Conservation (phyloP, 1,140 invertebrate species). For the Lepidurus apus region DNA sequence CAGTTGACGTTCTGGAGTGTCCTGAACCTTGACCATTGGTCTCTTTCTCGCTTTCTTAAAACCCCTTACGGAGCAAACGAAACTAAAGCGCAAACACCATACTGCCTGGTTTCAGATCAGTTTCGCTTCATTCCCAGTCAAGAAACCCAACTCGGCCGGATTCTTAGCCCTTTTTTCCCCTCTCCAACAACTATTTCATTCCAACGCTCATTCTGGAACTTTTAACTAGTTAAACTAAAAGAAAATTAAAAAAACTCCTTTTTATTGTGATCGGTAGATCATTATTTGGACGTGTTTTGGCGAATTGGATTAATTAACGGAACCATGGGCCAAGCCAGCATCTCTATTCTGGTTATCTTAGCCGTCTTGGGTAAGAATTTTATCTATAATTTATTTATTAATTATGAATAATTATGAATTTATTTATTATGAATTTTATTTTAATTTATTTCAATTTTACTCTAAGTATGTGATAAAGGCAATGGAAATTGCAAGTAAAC, state of each 20-base stretch:
- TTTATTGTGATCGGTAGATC: no score
- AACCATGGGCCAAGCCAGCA: slow-evolving; percentile 7
- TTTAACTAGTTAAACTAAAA: background rate
- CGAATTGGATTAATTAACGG: background rate
- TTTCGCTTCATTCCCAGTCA: background rate
- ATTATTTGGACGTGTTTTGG: background rate
- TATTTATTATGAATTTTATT: no score
- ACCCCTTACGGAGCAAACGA: background rate
- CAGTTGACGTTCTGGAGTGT: background rate
- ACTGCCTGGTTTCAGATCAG: background rate
- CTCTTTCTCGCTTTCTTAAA: background rate
- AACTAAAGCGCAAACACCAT: background rate
- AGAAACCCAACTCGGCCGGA: background rate
- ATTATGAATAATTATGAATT: no score
- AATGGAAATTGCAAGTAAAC: no score
- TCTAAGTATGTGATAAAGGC: no score
- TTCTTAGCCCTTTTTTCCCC: background rate
- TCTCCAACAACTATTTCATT: background rate
- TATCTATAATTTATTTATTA: background rate
- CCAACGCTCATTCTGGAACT: background rate
- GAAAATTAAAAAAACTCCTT: no score
- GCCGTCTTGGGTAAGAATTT: background rate
- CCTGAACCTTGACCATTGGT: slow-evolving; percentile 14
- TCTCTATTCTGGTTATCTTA: background rate
- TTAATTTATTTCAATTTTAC: no score